phyloP scores from a whole-genome alignment of 1,140 invertebrate species.

The Tetraneura akinire region DNA sequence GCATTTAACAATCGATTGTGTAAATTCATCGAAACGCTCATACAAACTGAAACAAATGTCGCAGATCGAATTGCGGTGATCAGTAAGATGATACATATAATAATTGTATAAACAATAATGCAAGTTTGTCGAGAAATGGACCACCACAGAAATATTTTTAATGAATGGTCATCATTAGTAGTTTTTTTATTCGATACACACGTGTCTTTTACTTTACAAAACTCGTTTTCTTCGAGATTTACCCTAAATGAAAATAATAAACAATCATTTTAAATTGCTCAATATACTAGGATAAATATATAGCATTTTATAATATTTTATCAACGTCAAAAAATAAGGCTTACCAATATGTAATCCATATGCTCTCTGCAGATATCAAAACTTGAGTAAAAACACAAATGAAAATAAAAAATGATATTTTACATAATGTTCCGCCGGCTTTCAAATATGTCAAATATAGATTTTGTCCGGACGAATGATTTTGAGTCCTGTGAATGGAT shows the following conservation, averaged over 20 bases:
- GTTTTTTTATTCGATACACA: no score
- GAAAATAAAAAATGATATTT: slow-evolving; percentile 64
- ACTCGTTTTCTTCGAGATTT: slow-evolving; percentile 59
- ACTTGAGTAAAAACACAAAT: slow-evolving; percentile 61
- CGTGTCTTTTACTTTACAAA: neutral
- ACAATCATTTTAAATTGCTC: no score
- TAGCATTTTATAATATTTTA: no score
- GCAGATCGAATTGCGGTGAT: slow-evolving; percentile 68
- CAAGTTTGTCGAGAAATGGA: slow-evolving; percentile 56
- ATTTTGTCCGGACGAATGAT: slow-evolving; percentile 57
- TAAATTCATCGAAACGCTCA: slow-evolving; percentile 74
- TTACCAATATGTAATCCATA: neutral
- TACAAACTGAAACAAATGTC: slow-evolving; percentile 76
- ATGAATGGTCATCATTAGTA: neutral
- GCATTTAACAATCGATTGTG: slow-evolving; percentile 84
- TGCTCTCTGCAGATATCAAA: neutral
- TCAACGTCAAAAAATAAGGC: neutral
- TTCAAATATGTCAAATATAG: slow-evolving; percentile 72
- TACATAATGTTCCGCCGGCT: slow-evolving; percentile 66
- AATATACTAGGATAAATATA: no score
- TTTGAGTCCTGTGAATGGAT: slow-evolving; percentile 52
- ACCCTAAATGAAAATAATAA: slow-evolving; percentile 58
- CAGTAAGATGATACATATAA: slow-evolving; percentile 66
- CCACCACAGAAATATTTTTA: neutral
- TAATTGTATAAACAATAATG: slow-evolving; percentile 66